Evolutionary conservation across 2,797 vertebrate species (phyloP).

Genomic region (Fundulus diaphanus): DNA sequence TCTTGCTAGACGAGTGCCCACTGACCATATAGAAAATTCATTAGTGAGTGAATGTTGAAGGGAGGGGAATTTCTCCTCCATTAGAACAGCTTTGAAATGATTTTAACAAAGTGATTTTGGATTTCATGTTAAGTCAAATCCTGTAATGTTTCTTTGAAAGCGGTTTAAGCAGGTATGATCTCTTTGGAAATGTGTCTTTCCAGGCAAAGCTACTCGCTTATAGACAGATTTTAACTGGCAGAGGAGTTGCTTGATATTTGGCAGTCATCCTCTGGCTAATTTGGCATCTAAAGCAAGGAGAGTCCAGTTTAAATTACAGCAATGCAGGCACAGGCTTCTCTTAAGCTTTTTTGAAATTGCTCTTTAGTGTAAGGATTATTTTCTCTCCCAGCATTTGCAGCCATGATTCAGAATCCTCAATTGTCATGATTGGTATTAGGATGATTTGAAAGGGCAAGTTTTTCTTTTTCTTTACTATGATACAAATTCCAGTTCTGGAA

Average conservation of each 20-base stretch:
- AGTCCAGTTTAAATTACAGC: not conserved
- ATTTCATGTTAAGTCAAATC: not conserved
- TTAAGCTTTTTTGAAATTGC: not conserved
- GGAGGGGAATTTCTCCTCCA: not conserved
- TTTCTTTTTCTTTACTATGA: not conserved
- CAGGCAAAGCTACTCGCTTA: not conserved
- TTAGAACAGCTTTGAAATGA: not conserved
- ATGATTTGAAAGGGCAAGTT: too few species aligned
- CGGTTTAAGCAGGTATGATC: not conserved
- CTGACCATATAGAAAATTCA: not conserved
- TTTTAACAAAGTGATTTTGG: not conserved
- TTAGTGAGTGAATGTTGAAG: not conserved
- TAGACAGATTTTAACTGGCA: not conserved
- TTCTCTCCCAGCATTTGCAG: not conserved
- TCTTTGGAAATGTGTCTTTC: not conserved
- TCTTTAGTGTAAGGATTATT: not conserved
- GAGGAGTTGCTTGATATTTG: too few species aligned
- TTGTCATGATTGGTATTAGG: too few species aligned
- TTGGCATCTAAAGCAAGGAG: not conserved
- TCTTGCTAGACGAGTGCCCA: not conserved
- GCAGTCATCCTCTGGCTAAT: not conserved
- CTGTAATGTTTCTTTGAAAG: not conserved
- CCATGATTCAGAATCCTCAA: not conserved
- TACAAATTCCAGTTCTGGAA: not conserved
- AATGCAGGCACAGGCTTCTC: not conserved